A percentile compares a stretch with the other conserved stretches of the same genome.
phyloP scores from a whole-genome alignment of 2,113 vertebrate species.

The Dermatemys mawii region DNA sequence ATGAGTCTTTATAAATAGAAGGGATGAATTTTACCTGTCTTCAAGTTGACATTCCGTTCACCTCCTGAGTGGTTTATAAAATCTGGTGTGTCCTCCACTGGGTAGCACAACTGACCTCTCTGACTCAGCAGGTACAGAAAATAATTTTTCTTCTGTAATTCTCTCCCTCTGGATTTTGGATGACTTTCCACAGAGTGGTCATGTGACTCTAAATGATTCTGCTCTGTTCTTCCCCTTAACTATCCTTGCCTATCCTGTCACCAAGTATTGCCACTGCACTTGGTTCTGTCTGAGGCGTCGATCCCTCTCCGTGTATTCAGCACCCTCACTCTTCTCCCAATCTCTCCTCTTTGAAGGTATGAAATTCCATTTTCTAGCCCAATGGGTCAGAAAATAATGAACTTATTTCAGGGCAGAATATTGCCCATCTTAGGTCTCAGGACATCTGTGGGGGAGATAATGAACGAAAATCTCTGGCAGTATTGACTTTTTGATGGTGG shows the following conservation, averaged over 20 bases:
- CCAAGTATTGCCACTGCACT: constrained; percentile 61
- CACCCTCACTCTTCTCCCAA: not conserved
- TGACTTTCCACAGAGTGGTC: not conserved
- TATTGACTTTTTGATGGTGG: not conserved
- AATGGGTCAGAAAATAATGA: not conserved
- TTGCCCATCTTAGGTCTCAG: not conserved
- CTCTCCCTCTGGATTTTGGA: not conserved
- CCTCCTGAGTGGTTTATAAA: not conserved
- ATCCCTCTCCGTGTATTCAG: not conserved
- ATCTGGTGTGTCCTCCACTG: not conserved
- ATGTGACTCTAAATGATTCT: not conserved
- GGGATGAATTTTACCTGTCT: not conserved
- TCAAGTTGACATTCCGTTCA: not conserved
- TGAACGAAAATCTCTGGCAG: not conserved
- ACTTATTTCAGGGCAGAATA: not conserved
- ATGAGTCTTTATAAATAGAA: not conserved
- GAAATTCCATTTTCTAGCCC: not conserved
- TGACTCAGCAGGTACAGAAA: not conserved
- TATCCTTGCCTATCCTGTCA: constrained; percentile 57
- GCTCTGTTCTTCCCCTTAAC: not conserved
- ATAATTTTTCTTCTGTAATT: not conserved
- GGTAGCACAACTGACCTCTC: not conserved
- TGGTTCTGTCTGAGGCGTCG: not conserved
- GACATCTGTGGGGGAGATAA: not conserved
- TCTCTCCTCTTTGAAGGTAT: not conserved